Base-by-base conservation (phyloP, 2,888 invertebrate genomes). In the Aleiodes leptofemur region DNA sequence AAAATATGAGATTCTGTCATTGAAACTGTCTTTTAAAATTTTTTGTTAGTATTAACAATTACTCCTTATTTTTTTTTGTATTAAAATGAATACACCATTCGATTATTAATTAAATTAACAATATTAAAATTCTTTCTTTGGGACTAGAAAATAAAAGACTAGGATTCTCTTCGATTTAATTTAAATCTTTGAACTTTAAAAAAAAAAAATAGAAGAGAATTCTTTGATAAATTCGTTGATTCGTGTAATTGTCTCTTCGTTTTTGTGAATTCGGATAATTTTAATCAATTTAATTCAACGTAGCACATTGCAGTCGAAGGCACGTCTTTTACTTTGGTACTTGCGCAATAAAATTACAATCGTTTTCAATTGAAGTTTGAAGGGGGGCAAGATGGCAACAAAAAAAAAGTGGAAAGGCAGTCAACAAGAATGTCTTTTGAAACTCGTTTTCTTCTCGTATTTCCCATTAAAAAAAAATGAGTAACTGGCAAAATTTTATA, bases 251-350 rank as follows among this genome's bases (percentile, higher is more conserved):
- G 64, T 64, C 43, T 48, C 16, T 64, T 64, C 23, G 16, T n/a
- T 7, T 8, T 64, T 43, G 64, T 23, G 16, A 43, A 14, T 9
- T 43, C 1, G 7, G 8, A 43, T 43, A 9, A 34, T 34, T 43
- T 43, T 9, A 43, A 43, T 43, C 43, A 43, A 43, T 43, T 43
- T 43, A 9, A 43, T 43, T 43, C 3, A 43, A 14, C 61, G 38
- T 59, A n/a, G 61, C 61, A 61, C 48, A 71, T n/a, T 23, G 16
- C 4, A 38, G 23, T 11, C 51, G 31, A 72, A 64, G 64, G 61
- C 72, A 64, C 72, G 38, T 53, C 71, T 72, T 56, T 72, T 43
- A 53, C 51, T 72, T 55, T 72, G 72, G 72, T 64, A 66, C 72
- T 72, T 66, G 72, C 55, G 29, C 55, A 72, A 66, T 66, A 23